Percentiles rank a stretch among this genome's conserved stretches.
phyloP scores from a whole-genome alignment of 1,140 invertebrate species.

The Drosophila pandora region DNA sequence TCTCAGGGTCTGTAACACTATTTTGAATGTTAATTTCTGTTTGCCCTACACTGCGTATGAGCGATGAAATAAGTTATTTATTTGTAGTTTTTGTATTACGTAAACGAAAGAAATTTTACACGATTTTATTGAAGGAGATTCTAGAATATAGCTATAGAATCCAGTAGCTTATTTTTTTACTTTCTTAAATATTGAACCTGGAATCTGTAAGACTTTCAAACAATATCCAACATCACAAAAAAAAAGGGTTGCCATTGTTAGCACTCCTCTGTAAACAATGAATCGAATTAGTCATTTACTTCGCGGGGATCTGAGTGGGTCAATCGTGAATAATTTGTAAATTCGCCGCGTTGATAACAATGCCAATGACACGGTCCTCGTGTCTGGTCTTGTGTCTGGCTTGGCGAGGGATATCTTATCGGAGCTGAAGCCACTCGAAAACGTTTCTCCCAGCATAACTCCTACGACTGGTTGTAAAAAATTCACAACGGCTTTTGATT shows the following conservation, averaged over 20 bases:
- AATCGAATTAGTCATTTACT: conserved; percentile 1
- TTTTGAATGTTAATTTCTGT: conserved; percentile 12
- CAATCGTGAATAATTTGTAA: conserved; percentile 41
- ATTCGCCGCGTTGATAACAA: conserved; percentile 27
- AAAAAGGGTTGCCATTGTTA: too few species aligned
- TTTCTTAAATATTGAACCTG: too few species aligned
- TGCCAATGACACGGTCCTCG: conserved; percentile 29
- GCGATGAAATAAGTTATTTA: background rate
- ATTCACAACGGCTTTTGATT: conserved; percentile 22
- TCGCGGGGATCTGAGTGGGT: conserved; percentile 27
- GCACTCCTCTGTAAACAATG: background rate
- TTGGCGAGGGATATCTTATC: conserved; percentile 33
- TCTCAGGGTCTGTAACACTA: conserved; percentile 40
- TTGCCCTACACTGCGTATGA: conserved; percentile 9
- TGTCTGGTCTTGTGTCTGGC: conserved; percentile 38
- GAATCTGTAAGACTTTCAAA: too few species aligned
- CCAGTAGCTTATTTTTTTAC: too few species aligned
- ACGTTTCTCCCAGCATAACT: conserved; percentile 19
- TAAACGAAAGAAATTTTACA: too few species aligned
- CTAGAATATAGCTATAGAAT: too few species aligned
- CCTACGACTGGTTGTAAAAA: conserved; percentile 17
- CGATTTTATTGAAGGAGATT: too few species aligned
- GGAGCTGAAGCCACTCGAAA: conserved; percentile 3
- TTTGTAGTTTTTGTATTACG: background rate
- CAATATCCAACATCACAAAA: too few species aligned